Evolutionary conservation across 2,888 invertebrate genomes (phyloP).

Genomic region (Pristionchus fissidentatus): DNA sequence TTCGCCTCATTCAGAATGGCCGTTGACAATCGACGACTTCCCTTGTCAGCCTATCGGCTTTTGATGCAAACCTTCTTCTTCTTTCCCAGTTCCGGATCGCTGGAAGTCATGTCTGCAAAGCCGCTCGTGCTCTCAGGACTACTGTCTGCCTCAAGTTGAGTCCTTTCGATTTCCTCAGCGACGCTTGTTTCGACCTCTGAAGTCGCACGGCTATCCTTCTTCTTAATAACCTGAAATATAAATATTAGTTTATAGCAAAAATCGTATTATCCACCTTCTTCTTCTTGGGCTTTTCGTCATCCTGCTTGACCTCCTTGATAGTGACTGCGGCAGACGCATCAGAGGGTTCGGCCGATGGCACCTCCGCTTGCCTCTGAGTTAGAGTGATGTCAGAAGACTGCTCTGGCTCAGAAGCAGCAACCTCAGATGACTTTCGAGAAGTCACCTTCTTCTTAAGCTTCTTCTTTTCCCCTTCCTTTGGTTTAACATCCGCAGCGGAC

Average conservation of each 20-base stretch:
- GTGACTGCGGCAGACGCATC: slow-evolving; percentile 1
- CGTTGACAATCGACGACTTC: background rate
- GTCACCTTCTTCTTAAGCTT: slow-evolving; percentile 41
- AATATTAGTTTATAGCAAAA: background rate
- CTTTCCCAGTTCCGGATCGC: slow-evolving; percentile 19
- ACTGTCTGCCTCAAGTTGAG: background rate
- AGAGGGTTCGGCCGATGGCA: background rate
- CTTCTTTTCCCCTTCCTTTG: slow-evolving; percentile 47
- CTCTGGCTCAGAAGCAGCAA: background rate
- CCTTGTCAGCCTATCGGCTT: too few relatives aligned
- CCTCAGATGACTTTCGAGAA: background rate
- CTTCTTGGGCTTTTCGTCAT: slow-evolving; percentile 32
- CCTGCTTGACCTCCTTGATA: slow-evolving; percentile 43
- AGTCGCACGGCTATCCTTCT: slow-evolving; percentile 3
- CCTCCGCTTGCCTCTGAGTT: background rate
- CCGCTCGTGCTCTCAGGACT: slow-evolving; percentile 25
- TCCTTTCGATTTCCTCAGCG: background rate
- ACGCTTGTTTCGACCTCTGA: background rate
- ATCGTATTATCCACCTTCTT: background rate
- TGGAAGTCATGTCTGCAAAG: slow-evolving; percentile 33
- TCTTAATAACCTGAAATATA: background rate
- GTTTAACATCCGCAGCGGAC: slow-evolving; percentile 39
- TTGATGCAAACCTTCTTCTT: background rate
- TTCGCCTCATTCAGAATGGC: too few relatives aligned
- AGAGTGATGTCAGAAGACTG: slow-evolving; percentile 30